Evolutionary conservation across 2,797 vertebrate genomes (phyloP), one percentile per base, ranked within the genome.

Genomic region (Falco cherrug): DNA sequence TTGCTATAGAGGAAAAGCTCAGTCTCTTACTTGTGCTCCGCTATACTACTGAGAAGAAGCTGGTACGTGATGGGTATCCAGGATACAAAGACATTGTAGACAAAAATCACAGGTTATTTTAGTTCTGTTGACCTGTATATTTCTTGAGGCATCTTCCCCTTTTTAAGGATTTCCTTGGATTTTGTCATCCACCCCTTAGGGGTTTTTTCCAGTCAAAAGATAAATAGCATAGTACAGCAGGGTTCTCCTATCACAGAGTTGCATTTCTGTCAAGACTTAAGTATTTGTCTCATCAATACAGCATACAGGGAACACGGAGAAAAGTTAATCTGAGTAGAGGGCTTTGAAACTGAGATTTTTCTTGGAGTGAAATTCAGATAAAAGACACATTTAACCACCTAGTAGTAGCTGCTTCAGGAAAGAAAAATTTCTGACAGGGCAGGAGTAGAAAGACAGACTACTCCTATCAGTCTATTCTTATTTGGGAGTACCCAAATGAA

Each of bases 11-110:
- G 29, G 11, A 50, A 76, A 85, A 69, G 11, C 12, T 65, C 16
- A 6, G 8, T 48, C 61, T 60, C 33, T 31, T 51, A 47, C 13
- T 71, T 45, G 7, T 9, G 67, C 6, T 50, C 25, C 13, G 31
- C 29, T 37, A 31, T 5, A 25, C 4, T 2, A 0, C 0, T 69
- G 26, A 56, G 67, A 21, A 81, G 45, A 90, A 75, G 1, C 2
- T 64, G 45, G 12, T 33, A 35, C 19, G 11, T 13, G 6, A 43
- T 21, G 25, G 6, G 8, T 76, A 67, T 39, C 11, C 37, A 48
- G 43, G 13, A 60, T 41, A 48, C 29, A 67, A 71, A 89, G 35
- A n/a, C 6, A 8, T 8, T n/a, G 5, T 29, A 64, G 26, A 7
- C 33, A 41, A 87, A 89, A 87, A 71, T 39, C 39, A 51, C 6